Evolutionary conservation across 2,113 vertebrate species (phyloP), one percentile per base, ranked within the genome.

Genomic region (Oryzias woworae): DNA sequence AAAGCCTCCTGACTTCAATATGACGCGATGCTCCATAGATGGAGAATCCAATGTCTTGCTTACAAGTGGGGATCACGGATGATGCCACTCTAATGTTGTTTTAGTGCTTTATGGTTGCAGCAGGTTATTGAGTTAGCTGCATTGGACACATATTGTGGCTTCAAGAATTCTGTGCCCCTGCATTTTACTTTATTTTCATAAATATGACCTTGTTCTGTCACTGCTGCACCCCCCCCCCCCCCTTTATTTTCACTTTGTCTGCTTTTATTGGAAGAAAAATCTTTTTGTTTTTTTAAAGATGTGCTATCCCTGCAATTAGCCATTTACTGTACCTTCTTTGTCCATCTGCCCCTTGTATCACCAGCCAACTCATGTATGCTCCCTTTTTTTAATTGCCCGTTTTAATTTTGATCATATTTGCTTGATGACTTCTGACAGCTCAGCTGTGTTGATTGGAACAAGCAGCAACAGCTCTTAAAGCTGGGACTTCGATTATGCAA

Each of bases 381-480:
- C 15, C 52, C 66, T 53, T 42, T n/a, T 59, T 75, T 71, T 62
- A 43, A 13, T 57, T 53, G 36, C 73, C 41, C 71, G 58, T 22
- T 55, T 8, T 20, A 46, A 23, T 72, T 45, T 53, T 36, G 53
- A 3, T 51, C 47, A 53, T 62, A 56, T 36, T 36, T 36, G 36
- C 36, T 36, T 66, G 60, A 78, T 71, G 77, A 81, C 73, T 87
- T 74, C 69, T 84, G 84, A 85, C 80, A 70, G 78, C 77, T 70
- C 67, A 71, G 70, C 73, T 67, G 57, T 58, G 56, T 66, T 77
- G 48, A 73, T 72, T 45, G 56, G 63, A 68, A 66, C 72, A 55
- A 64, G 72, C 75, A 56, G 61, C 57, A 74, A 66, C 47, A 84
- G 46, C 66, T 71, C 77, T 73, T 36, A 77, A 75, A 81, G 74